phyloP scores from a whole-genome alignment of 2,797 vertebrate species.

The Rhynchotus rufescens region DNA sequence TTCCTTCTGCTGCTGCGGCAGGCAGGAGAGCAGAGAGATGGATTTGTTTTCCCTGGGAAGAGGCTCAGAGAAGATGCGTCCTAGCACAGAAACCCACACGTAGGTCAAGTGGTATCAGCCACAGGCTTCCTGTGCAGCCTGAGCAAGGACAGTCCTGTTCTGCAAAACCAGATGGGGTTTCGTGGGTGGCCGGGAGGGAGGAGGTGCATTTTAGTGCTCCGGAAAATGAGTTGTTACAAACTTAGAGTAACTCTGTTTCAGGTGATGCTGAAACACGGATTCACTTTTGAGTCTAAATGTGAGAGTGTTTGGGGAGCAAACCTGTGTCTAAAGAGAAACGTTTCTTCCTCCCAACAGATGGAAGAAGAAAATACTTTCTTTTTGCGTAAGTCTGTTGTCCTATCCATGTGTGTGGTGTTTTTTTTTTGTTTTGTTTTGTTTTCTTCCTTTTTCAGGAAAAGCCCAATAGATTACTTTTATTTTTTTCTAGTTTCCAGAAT shows the following conservation, averaged over 20 bases:
- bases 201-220: accelerated
- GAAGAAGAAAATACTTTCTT: neutral
- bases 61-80: neutral
- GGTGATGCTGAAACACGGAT: neutral
- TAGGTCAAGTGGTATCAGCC: accelerated
- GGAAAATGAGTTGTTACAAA: neutral
- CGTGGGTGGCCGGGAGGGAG: accelerated
- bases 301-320: neutral
- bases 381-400: neutral
- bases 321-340: neutral
- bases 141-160: accelerated
- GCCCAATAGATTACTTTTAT: neutral
- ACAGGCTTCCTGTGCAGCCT: neutral
- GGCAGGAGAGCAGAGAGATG: neutral
- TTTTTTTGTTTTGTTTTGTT: neutral
- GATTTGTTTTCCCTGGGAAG: accelerated
- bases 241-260: too few relatives aligned
- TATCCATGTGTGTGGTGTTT: neutral
- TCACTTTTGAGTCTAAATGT: neutral
- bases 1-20: neutral
- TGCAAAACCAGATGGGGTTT: accelerated
- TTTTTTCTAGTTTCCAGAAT: neutral
- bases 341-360: neutral
- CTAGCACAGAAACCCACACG: neutral
- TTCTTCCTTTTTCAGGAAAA: neutral